phyloP scores from a whole-genome alignment of 1,140 invertebrate genomes.

The Planococcus citri region DNA sequence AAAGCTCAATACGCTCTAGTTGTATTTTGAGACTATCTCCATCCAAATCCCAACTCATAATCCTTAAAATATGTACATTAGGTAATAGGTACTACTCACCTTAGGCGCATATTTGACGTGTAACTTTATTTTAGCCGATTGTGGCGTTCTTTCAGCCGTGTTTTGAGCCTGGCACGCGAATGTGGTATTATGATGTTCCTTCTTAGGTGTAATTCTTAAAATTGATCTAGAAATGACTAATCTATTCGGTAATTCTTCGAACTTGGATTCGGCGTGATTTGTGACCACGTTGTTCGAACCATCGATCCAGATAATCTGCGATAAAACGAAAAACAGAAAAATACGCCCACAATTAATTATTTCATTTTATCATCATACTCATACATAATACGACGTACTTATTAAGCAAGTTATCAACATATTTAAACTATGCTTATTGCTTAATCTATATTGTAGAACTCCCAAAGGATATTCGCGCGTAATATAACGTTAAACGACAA shows the following conservation, averaged over 20 bases:
- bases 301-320: slow-evolving; percentile 82
- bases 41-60: too few relatives aligned
- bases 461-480: too few relatives aligned
- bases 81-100: slow-evolving; percentile 33
- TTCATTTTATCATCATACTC: too few relatives aligned
- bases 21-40: too few relatives aligned
- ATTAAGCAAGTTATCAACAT: too few relatives aligned
- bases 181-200: slow-evolving; percentile 76
- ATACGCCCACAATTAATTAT: background rate
- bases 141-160: slow-evolving; percentile 63
- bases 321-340: slow-evolving; percentile 11
- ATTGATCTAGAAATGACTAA: slow-evolving; percentile 70
- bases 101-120: slow-evolving; percentile 81
- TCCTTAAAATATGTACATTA: too few relatives aligned
- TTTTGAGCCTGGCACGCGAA: slow-evolving; percentile 86
- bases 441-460: too few relatives aligned
- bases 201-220: slow-evolving; percentile 68
- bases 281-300: slow-evolving; percentile 58
- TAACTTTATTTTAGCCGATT: slow-evolving; percentile 61
- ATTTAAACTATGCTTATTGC: too few relatives aligned
- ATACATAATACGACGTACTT: too few relatives aligned
- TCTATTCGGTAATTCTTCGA: slow-evolving; percentile 37
- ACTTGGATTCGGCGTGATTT: slow-evolving; percentile 35
- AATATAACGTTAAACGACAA: too few relatives aligned
- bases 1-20: too few relatives aligned